These are phyloP conservation scores for Glyphotaelius pellucidus DNA, from an alignment of 2,888 invertebrate genomes.

Conservation along the genomic window DNA sequence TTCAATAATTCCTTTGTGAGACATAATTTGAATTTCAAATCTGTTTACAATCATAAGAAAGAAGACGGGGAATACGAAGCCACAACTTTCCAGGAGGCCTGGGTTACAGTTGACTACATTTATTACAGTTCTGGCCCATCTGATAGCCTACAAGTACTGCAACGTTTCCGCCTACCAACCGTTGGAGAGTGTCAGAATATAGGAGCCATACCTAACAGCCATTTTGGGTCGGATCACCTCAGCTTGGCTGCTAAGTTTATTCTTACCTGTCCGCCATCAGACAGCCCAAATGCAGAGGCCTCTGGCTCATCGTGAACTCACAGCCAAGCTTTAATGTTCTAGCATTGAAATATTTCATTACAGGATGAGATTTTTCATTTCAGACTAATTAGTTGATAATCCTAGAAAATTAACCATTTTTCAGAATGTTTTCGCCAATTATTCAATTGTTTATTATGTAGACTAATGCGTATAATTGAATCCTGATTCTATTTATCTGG, in stretches of 20 bases:
- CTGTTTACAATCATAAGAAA: slow-evolving; percentile 81
- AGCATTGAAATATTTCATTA: background rate
- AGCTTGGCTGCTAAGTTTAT: slow-evolving; percentile 84
- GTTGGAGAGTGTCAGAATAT: slow-evolving; percentile 76
- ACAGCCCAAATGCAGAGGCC: background rate
- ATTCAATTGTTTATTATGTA: background rate
- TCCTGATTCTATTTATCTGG: background rate
- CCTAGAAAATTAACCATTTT: background rate
- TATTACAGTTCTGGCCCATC: slow-evolving; percentile 78
- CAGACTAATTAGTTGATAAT: background rate
- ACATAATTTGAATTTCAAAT: slow-evolving; percentile 82
- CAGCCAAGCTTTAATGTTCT: background rate
- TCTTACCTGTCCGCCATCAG: slow-evolving; percentile 43
- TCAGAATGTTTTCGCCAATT: background rate
- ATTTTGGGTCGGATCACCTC: slow-evolving; percentile 90
- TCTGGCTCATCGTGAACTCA: background rate
- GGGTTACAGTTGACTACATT: slow-evolving; percentile 94
- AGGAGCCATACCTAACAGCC: slow-evolving; percentile 84
- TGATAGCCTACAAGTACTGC: slow-evolving; percentile 75
- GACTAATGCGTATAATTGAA: background rate
- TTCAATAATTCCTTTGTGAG: slow-evolving; percentile 81
- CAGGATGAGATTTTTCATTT: background rate
- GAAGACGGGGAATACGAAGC: slow-evolving; percentile 76
- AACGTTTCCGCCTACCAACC: slow-evolving; percentile 83
- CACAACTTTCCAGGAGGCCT: slow-evolving; percentile 86